Conservation (phyloP, 2,888 invertebrate genomes). For the Unio delphinus region DNA sequence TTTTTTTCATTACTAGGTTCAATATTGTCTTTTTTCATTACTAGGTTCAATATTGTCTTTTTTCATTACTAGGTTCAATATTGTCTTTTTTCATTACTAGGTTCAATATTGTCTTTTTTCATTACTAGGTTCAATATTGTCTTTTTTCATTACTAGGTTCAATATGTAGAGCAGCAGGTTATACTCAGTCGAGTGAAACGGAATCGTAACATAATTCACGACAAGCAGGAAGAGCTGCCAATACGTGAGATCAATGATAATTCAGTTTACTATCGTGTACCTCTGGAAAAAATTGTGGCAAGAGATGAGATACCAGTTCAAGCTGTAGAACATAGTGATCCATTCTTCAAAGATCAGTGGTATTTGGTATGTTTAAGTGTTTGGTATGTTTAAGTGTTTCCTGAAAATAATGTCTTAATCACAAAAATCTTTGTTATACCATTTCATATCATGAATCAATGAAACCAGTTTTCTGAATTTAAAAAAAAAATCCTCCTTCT, state of each 20-base stretch:
- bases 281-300: slow-evolving; percentile 11
- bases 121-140: no score
- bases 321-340: slow-evolving; percentile 33
- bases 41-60: slow-evolving; percentile 47
- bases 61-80: slow-evolving; percentile 46
- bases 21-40: slow-evolving; percentile 16
- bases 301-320: slow-evolving; percentile 13
- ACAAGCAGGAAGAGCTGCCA: slow-evolving; percentile 61
- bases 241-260: slow-evolving; percentile 48
- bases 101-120: no score
- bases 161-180: slow-evolving; percentile 59
- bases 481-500: no score
- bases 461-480: no score
- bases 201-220: slow-evolving; percentile 42
- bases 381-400: neutral
- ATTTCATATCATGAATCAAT: no score
- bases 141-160: slow-evolving; percentile 45
- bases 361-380: slow-evolving; percentile 55
- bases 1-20: slow-evolving; percentile 42
- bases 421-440: no score
- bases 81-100: slow-evolving; percentile 32
- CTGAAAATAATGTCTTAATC: neutral
- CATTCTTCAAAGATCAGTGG: slow-evolving; percentile 62
- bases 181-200: slow-evolving; percentile 55
- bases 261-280: slow-evolving; percentile 48